Conservation (phyloP, 2,888 invertebrate genomes). For the Prosapia bicincta region DNA sequence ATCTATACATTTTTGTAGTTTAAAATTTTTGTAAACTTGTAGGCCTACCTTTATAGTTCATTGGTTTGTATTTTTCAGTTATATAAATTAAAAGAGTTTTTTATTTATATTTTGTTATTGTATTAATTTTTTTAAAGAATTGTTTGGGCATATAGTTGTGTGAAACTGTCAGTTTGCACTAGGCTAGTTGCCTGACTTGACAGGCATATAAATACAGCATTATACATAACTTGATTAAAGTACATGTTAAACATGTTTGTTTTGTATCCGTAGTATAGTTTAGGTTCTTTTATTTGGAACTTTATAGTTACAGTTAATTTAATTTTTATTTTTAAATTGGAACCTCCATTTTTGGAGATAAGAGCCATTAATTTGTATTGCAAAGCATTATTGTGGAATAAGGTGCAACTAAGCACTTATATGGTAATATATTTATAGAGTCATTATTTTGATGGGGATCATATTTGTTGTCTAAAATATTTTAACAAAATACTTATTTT, state of each 20-base stretch:
- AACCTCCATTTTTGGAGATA: conserved; percentile 28
- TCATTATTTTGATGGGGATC: neutral
- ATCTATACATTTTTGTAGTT: neutral
- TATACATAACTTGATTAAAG: conserved; percentile 21
- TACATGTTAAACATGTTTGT: conserved; percentile 40
- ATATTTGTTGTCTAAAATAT: neutral
- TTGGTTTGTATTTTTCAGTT: neutral
- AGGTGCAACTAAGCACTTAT: neutral
- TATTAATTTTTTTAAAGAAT: neutral
- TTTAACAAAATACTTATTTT: too few species aligned
- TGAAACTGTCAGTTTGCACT: neutral
- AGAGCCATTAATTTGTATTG: neutral
- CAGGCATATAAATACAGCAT: conserved; percentile 4
- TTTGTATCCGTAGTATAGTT: conserved; percentile 28
- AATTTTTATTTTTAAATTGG: conserved; percentile 16
- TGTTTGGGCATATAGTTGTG: neutral
- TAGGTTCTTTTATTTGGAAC: conserved; percentile 38
- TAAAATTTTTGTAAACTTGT: neutral
- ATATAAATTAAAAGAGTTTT: neutral
- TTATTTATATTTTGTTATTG: neutral
- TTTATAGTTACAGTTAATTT: conserved; percentile 14
- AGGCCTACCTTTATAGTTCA: neutral
- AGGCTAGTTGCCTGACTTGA: neutral
- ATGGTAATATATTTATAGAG: neutral
- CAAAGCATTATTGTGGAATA: neutral